A percentile compares a stretch with the other conserved stretches of the same genome.
These are phyloP conservation scores for Oreotragus oreotragus DNA, from an alignment of 2,113 vertebrate genomes.

Conservation along the genomic window DNA sequence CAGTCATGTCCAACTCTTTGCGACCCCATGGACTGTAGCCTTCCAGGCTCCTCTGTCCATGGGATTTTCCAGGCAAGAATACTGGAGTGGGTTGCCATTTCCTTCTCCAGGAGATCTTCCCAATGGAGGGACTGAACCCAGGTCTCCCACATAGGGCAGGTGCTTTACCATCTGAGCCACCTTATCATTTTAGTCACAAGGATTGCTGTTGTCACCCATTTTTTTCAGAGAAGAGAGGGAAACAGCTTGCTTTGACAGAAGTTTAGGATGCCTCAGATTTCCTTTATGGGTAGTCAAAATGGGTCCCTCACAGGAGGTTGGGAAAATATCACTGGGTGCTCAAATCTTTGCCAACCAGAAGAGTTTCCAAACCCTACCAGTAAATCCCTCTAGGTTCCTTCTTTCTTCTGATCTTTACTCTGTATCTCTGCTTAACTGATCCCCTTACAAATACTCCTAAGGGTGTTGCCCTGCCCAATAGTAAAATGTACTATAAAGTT, in stretches of 20 bases:
- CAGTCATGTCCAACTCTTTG: background rate
- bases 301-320: background rate
- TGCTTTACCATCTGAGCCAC: background rate
- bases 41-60: background rate
- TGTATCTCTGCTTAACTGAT: background rate
- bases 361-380: background rate
- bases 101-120: background rate
- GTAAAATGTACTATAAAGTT: background rate
- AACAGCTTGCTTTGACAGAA: background rate
- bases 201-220: background rate
- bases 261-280: background rate
- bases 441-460: background rate
- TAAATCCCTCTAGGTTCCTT: background rate
- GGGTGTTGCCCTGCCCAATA: background rate
- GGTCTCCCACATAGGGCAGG: background rate
- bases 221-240: background rate
- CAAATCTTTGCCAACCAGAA: background rate
- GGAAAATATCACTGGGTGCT: background rate
- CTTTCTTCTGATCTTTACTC: background rate
- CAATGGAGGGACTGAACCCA: accelerated
- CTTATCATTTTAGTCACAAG: background rate
- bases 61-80: background rate
- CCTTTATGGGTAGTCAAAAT: background rate
- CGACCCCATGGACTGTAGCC: background rate
- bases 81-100: background rate